Evolutionary conservation across 64 coral and sea anemone genomes (phyloP), one percentile per base, ranked within the genome.

Genomic region (Acropora yongei): DNA sequence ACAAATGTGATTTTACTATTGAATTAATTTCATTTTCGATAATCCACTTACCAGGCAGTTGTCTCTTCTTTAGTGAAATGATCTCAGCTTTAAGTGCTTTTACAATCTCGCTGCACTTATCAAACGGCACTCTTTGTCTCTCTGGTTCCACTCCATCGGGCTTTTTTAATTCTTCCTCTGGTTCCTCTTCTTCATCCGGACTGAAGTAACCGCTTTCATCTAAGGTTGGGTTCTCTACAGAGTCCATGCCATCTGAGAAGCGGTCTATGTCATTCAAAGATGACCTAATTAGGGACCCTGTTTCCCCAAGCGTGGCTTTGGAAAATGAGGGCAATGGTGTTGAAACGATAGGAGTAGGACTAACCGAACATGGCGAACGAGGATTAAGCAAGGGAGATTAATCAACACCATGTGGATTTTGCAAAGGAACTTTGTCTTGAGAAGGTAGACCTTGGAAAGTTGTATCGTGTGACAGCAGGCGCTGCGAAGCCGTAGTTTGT

Each of bases 11-110:
- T 55, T 55, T 55, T 55, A 55, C 51, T 55, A 0, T 6, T 71
- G 19, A 71, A 30, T n/a, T 71, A 71, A 71, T 71, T 71, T n/a
- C 16, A 71, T 30, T 71, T 30, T 71, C 3, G 18, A 30, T 8
- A 74, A 74, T 74, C 71, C 7, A 74, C 84, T 73, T 87, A 87
- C 84, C 5, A 72, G 84, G 84, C 49, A 87, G 49, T 73, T 87
- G 84, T 18, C 84, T 69, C 65, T 71, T 87, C 68, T 48, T 73
- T 19, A 87, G 44, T 7, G 68, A 40, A 49, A 71, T 44, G 8
- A 87, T 73, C 72, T 87, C 84, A 55, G 47, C n/a, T 46, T 75
- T 17, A 20, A 87, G 84, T 2, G 46, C 6, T 7, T 87, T 72
- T 3, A 87, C 68, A 13, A 87, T 11, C 65, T 13, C 63, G 18